A percentile compares a stretch with the other conserved stretches of the same genome.
These are phyloP conservation scores for Garrulus glandarius DNA, from an alignment of 2,797 vertebrate genomes.

Conservation along the genomic window DNA sequence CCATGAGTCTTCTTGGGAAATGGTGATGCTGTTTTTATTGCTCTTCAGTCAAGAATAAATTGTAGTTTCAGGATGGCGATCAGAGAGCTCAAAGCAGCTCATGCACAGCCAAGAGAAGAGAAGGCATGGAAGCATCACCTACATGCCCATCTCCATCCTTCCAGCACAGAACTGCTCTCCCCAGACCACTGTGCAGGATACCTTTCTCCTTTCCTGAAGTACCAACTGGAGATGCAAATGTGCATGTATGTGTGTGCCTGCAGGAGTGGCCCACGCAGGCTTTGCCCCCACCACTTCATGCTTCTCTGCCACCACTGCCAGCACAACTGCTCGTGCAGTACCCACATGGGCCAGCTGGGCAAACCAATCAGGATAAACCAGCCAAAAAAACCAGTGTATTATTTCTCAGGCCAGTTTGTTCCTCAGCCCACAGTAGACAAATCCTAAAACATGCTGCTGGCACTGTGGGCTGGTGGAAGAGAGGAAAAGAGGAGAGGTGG, in stretches of 20 bases:
- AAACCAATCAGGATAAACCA: background rate
- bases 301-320: background rate
- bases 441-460: background rate
- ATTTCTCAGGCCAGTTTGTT: background rate
- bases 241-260: background rate
- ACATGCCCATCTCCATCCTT: background rate
- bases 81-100: background rate
- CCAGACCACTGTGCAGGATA: background rate
- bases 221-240: background rate
- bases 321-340: background rate
- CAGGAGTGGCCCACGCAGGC: background rate
- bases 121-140: background rate
- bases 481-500: background rate
- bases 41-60: background rate
- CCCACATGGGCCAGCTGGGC: background rate
- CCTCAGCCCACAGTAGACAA: background rate
- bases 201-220: background rate
- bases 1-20: background rate
- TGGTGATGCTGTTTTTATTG: background rate
- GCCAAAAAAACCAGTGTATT: rapidly evolving
- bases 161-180: background rate
- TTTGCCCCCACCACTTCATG: background rate
- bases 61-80: background rate
- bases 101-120: background rate
- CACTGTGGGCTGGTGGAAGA: rapidly evolving